A percentile compares a stretch with the other conserved stretches of the same genome.
Evolutionary conservation across 2,888 invertebrate genomes (phyloP).

Genomic region (Diogma glabrata): DNA sequence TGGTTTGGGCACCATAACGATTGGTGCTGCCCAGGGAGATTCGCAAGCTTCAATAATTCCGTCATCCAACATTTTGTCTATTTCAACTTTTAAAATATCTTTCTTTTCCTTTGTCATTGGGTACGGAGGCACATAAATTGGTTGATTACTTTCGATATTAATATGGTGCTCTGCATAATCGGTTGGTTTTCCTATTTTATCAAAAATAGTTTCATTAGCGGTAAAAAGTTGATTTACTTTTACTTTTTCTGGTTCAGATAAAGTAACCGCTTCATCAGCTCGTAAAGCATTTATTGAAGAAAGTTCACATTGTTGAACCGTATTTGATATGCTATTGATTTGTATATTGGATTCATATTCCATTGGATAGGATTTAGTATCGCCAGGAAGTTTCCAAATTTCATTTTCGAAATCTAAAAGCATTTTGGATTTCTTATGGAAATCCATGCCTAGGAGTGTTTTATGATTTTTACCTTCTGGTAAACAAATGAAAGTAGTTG

Average conservation of each 20-base stretch:
- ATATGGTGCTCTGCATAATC: not conserved
- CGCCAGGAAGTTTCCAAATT: conserved; percentile 18
- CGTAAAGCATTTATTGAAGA: not conserved
- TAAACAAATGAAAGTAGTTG: conserved; percentile 20
- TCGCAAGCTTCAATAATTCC: conserved; percentile 15
- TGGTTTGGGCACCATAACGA: conserved; percentile 22
- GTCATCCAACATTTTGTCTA: conserved; percentile 13
- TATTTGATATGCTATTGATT: no score
- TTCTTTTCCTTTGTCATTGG: not conserved
- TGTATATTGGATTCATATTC: no score
- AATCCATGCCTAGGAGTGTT: conserved; percentile 20
- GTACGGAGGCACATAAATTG: not conserved
- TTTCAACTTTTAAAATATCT: conserved; percentile 6
- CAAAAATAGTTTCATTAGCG: not conserved
- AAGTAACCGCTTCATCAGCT: not conserved
- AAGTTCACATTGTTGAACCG: no score
- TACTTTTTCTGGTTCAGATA: not conserved
- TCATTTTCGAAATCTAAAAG: conserved; percentile 21
- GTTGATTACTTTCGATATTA: not conserved
- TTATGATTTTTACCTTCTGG: conserved; percentile 18
- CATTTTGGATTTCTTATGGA: conserved; percentile 21
- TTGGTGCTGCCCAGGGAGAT: conserved; percentile 18
- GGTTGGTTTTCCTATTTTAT: not conserved
- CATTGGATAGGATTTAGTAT: no score
- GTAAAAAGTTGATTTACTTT: not conserved